A percentile compares a stretch with the other conserved stretches of the same genome.
These are phyloP conservation scores for Drosophila histrio DNA, from an alignment of 2,888 invertebrate genomes.

Conservation along the genomic window DNA sequence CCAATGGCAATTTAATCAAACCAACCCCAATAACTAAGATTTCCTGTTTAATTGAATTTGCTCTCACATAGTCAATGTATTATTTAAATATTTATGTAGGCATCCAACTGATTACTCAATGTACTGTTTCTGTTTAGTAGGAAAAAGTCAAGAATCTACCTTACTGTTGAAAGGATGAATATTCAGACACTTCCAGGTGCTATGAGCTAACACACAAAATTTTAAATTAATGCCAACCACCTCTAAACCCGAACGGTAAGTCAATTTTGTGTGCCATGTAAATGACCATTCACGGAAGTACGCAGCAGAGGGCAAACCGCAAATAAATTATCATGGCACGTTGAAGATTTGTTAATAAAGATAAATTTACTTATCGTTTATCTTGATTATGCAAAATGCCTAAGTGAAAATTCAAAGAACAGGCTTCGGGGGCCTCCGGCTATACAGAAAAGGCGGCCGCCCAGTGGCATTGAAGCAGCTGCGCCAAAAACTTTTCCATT, in stretches of 20 bases:
- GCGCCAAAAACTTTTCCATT: conserved; percentile 71
- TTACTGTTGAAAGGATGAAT: conserved; percentile 5
- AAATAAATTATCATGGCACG: conserved; percentile 73
- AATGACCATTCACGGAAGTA: conserved; percentile 41
- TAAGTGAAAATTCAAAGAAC: conserved; percentile 75
- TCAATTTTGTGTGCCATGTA: conserved; percentile 57
- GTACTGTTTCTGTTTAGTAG: neutral
- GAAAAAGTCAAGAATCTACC: conserved; percentile 1
- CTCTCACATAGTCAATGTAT: neutral
- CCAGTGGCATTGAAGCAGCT: conserved; percentile 42
- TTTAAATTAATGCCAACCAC: conserved; percentile 7
- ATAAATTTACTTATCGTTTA: conserved; percentile 78
- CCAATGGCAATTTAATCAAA: too few relatives aligned
- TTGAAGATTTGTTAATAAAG: conserved; percentile 78
- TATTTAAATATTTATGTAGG: neutral
- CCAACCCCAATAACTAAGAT: too few relatives aligned
- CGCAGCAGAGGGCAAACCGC: conserved; percentile 45
- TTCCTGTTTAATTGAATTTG: neutral
- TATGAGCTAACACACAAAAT: conserved; percentile 21
- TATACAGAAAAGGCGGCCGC: conserved; percentile 7
- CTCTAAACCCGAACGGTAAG: conserved; percentile 28
- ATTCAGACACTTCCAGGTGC: conserved; percentile 8
- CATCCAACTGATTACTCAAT: neutral
- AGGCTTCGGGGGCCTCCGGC: conserved; percentile 5
- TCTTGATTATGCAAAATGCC: conserved; percentile 77